phyloP scores from a whole-genome alignment of 2,113 vertebrate genomes.

The Chamaea fasciata region DNA sequence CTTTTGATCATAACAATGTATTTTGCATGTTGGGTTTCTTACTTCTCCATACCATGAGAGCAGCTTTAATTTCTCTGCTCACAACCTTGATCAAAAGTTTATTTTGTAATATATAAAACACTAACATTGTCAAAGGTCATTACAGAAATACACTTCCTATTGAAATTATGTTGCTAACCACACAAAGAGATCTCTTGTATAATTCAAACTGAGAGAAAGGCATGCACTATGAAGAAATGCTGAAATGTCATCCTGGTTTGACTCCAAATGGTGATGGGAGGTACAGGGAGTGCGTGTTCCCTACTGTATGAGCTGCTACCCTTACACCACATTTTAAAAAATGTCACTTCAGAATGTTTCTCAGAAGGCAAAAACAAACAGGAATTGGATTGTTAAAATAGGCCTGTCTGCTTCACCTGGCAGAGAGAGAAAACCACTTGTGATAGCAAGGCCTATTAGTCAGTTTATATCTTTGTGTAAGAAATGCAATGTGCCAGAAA shows the following conservation, averaged over 20 bases:
- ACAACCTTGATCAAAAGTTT: neutral
- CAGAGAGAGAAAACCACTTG: neutral
- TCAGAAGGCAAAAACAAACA: neutral
- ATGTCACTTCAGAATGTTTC: neutral
- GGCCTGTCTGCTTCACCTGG: neutral
- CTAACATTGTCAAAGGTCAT: constrained; percentile 3
- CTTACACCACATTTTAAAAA: neutral
- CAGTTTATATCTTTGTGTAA: neutral
- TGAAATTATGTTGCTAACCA: neutral
- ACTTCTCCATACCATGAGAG: neutral
- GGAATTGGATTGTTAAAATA: neutral
- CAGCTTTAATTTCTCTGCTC: neutral
- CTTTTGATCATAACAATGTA: neutral
- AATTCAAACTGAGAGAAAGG: neutral
- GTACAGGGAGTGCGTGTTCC: neutral
- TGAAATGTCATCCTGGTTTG: neutral
- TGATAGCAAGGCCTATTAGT: neutral
- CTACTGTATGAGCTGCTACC: neutral
- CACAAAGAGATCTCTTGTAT: constrained; percentile 13
- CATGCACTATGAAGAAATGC: neutral
- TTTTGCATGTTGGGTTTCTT: neutral
- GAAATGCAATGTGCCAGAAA: neutral
- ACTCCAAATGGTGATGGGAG: neutral
- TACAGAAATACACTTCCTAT: neutral
- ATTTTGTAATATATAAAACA: neutral